Evolutionary conservation across 2,888 invertebrate species (phyloP).

Genomic region (Himalopsyche kuldschensis): DNA sequence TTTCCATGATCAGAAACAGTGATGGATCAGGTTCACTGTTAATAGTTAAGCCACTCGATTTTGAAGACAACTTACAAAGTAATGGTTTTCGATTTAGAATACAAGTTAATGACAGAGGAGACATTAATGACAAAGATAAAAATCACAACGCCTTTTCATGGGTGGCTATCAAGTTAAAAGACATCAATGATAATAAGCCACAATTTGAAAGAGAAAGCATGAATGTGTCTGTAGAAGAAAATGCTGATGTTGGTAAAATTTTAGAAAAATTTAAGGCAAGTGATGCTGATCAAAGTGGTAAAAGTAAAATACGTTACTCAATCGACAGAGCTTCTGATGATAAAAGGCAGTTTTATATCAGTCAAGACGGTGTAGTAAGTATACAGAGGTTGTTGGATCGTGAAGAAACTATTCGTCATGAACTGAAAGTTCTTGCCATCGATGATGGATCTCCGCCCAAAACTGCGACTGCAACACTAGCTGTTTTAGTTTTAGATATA

Average conservation of each 20-base stretch:
- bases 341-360: constrained; percentile 74
- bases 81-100: constrained; percentile 57
- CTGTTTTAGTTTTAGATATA: constrained; percentile 72
- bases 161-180: constrained; percentile 58
- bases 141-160: constrained; percentile 77
- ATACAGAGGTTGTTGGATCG: constrained; percentile 74
- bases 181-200: constrained; percentile 63
- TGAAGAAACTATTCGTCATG: constrained; percentile 76
- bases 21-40: constrained; percentile 56
- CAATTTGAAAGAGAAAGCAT: constrained; percentile 62
- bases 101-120: constrained; percentile 56
- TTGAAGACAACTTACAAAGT: constrained; percentile 55
- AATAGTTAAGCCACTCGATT: constrained; percentile 57
- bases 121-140: constrained; percentile 76
- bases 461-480: constrained; percentile 73
- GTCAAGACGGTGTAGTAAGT: constrained; percentile 73
- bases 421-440: constrained; percentile 75
- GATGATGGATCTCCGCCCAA: constrained; percentile 75
- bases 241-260: constrained; percentile 69
- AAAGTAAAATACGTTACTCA: constrained; percentile 68
- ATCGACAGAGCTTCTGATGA: constrained; percentile 74
- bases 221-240: constrained; percentile 70
- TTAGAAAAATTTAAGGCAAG: constrained; percentile 76
- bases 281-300: constrained; percentile 77
- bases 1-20: constrained; percentile 53